Evolutionary conservation across 2,113 vertebrate genomes (phyloP).

Genomic region (Coturnix japonica): DNA sequence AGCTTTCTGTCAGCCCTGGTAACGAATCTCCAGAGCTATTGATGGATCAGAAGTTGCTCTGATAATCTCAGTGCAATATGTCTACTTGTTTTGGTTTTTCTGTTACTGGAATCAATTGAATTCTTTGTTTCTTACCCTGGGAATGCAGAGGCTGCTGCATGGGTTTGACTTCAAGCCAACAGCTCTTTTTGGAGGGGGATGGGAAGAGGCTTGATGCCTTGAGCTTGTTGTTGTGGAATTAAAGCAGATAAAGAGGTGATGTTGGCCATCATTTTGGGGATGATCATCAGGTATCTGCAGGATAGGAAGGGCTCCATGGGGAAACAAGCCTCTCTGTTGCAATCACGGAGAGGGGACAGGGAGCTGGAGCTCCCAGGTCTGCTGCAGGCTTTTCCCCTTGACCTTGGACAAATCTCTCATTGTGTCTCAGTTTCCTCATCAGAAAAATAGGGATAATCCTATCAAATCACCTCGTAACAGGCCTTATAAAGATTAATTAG

Average conservation of each 20-base stretch:
- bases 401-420: background rate
- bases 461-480: constrained; percentile 27
- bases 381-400: background rate
- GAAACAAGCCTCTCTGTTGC: background rate
- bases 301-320: background rate
- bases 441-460: constrained; percentile 34
- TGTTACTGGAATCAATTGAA: background rate
- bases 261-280: background rate
- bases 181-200: background rate
- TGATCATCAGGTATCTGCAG: background rate
- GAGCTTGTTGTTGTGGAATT: background rate
- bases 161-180: background rate
- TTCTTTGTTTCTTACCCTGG: background rate
- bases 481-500: constrained; percentile 10
- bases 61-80: background rate
- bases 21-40: background rate
- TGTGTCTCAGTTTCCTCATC: constrained; percentile 18
- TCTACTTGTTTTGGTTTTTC: background rate
- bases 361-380: background rate
- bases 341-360: accelerated
- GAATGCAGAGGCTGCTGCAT: background rate
- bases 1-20: background rate
- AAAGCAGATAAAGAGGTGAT: background rate
- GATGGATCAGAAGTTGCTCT: background rate
- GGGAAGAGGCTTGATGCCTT: background rate